Base-by-base conservation (phyloP, 2,113 vertebrate genomes). In the Nerophis lumbriciformis region DNA sequence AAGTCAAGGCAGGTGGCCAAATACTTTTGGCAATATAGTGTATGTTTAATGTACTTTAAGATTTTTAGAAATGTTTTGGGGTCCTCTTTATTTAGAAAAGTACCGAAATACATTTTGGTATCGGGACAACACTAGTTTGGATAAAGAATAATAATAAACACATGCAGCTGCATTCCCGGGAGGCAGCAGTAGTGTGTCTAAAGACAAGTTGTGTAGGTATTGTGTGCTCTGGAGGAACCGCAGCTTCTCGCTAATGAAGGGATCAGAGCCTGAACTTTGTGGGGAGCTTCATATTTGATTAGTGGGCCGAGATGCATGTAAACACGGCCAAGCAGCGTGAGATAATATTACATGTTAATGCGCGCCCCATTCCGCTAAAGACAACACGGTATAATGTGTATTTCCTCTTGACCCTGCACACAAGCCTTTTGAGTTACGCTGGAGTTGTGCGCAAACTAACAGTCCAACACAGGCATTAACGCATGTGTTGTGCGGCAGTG, bases 171-270 rank as follows among this genome's bases (percentile, higher is more conserved):
- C 89, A 75, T 86, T 75, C 87, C 85, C 77, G 49, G 79, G 85
- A 89, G 82, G 89, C 85, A 80, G 84, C 82, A 88, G 90, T 58
- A 75, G 76, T 76, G 84, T 73, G 90, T 90, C 91, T 93, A 90
- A 92, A 89, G 93, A 88, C 89, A 91, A 88, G 83, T 68, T 69
- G 87, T 91, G 90, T 94, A 93, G 92, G 88, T 76, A 80, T 77
- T 86, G 91, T 91, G 88, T 87, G 84, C 89, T 93, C 89, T 85
- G 88, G 87, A 93, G 92, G 90, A 93, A 90, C 91, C 92, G 68
- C 80, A 74, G 78, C 72, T 77, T 81, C 76, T 61, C 79, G 66
- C 84, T 88, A 87, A 90, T 85, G 80, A 87, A 86, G 83, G 69
- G 72, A 85, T 71, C 80, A 75, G 83, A 76, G 72, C 72, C 77